Evolutionary conservation across 1,140 invertebrate genomes (phyloP), one percentile per base, ranked within the genome.

Genomic region (Ceratina calcarata): DNA sequence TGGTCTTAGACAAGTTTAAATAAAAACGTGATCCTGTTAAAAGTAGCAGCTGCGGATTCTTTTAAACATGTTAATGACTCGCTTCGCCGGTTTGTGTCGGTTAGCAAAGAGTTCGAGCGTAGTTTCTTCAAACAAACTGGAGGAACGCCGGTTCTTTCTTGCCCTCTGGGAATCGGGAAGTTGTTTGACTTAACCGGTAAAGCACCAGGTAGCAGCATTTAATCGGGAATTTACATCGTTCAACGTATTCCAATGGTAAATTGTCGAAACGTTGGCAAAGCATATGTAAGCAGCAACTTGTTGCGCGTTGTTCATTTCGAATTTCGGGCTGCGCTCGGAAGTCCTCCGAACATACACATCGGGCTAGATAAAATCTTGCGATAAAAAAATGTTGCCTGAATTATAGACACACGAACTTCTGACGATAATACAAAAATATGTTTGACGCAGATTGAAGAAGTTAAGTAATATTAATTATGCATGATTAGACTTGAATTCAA

Each of bases 221-320:
- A 76, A 76, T 76, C 74, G 22, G 37, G 65, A 69, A 45, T 58
- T 68, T 69, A 68, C 74, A 76, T 76, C 65, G 37, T 18, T 20
- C 27, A 27, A 12, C 32, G 32, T 45, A 45, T 45, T 49, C 65
- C 32, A 76, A 67, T 68, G 73, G 64, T 66, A 68, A 76, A 76
- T 76, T 76, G 64, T 76, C 74, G 74, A 60, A 27, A 57, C 74
- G 55, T 32, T 15, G 16, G 13, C 20, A n/a, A 60, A 20, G 74
- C 74, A 76, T 76, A 76, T 27, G 74, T 58, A 60, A 76, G 65
- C 74, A 69, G 74, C 74, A 76, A 76, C 74, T 76, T 76, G 74
- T 76, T 76, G 74, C 74, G 32, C 53, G 65, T 51, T 76, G 37
- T 76, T 76, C 57, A 27, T 68, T 69, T 69, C 18, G 37, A 68